Evolutionary conservation across 2,113 vertebrate genomes (phyloP), one percentile per base, ranked within the genome.

Genomic region (Grammomys dolichurus): DNA sequence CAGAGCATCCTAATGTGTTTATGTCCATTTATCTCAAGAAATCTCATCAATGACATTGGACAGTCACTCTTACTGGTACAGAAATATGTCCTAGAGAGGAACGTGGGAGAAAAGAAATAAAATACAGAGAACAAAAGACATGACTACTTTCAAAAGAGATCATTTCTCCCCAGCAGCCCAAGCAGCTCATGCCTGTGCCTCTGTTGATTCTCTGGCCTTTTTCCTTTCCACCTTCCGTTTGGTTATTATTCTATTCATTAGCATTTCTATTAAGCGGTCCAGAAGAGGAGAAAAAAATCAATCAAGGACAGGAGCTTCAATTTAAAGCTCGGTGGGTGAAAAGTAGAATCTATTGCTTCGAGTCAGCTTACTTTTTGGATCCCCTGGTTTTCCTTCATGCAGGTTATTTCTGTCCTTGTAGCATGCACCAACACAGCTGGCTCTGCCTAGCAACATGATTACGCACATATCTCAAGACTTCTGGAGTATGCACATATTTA

Each of bases 271-370:
- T 92, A 97, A 90, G 95, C 89, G 73, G 12, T 75, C 70, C 86
- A 91, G 91, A 97, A 87, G 88, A 95, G 80, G 69, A 51, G 73
- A 96, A 97, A 96, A 97, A 96, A 95, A 96, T 95, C 97, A 94
- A 93, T 97, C 82, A 89, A 91, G 69, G 88, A 76, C 95, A 95
- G 75, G 84, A 76, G 65, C 86, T 97, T 87, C 81, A 91, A 31
- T 97, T 96, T 96, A 94, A 97, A 89, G 12, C 22, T 89, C 78
- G 67, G 54, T 95, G 77, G 63, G 43, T 93, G 85, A 89, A 65
- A 95, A 67, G 60, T 88, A 72, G 56, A 96, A 94, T 90, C 70
- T 95, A 92, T 95, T 94, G 85, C 84, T 63, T 95, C 85, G 93
- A 96, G 77, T 69, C 85, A 96, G 91, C 97, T 93, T 96, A 69